Evolutionary conservation across 2,797 vertebrate species (phyloP).

Genomic region (Helicolenus hilgendorfi): DNA sequence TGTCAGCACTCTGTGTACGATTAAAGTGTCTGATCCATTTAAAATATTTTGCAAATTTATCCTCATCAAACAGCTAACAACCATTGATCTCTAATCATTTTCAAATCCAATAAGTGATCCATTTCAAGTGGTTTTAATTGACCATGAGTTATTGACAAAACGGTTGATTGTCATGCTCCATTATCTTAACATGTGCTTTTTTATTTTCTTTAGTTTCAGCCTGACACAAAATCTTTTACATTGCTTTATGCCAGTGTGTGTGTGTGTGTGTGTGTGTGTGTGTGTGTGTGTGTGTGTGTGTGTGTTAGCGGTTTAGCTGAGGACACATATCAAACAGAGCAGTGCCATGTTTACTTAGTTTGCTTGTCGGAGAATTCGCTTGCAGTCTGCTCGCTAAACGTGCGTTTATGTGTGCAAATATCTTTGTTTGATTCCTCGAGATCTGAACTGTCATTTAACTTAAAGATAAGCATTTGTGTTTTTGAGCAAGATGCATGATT

Average conservation of each 20-base stretch:
- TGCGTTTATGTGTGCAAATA: conserved; percentile 16
- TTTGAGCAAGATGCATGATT: neutral
- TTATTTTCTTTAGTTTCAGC: neutral
- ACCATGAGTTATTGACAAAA: conserved; percentile 28
- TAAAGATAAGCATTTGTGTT: neutral
- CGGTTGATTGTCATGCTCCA: conserved; percentile 3
- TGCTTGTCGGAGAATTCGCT: neutral
- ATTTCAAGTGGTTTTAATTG: conserved; percentile 37
- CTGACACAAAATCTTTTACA: neutral
- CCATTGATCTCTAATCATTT: conserved; percentile 49
- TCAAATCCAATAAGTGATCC: conserved; percentile 35
- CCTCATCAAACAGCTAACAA: conserved; percentile 14
- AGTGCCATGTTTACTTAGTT: neutral
- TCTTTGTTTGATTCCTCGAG: neutral
- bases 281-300: neutral
- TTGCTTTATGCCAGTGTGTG: neutral
- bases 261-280: neutral
- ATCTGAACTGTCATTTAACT: neutral
- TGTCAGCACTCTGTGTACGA: neutral
- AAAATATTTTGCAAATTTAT: conserved; percentile 41
- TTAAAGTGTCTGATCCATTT: conserved; percentile 1
- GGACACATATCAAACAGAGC: neutral
- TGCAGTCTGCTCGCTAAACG: neutral
- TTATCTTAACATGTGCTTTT: neutral
- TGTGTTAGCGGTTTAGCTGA: neutral